A percentile compares a stretch with the other conserved stretches of the same genome.
Conservation (phyloP, 2,888 invertebrate species). For the Erebia epiphron region DNA sequence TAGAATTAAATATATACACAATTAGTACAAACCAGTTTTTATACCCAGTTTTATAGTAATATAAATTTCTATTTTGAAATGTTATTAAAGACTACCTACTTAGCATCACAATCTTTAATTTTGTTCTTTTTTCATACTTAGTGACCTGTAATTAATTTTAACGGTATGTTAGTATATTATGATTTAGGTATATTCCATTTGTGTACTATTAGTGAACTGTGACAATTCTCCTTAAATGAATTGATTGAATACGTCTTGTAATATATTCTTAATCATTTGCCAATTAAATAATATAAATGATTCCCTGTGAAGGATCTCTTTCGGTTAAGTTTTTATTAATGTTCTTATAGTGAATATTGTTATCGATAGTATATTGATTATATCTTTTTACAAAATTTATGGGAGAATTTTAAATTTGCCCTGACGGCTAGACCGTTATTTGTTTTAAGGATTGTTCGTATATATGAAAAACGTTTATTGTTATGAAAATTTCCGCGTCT, state of each 20-base stretch:
- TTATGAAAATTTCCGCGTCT: conserved; percentile 13
- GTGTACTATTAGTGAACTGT: not conserved
- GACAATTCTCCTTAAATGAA: conserved; percentile 13
- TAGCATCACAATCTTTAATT: not conserved
- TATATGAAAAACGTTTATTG: conserved; percentile 24
- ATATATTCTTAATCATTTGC: conserved; percentile 31
- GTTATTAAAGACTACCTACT: not conserved
- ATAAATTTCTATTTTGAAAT: not conserved
- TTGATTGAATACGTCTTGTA: not conserved
- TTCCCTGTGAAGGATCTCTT: conserved; percentile 56
- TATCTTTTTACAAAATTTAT: conserved; percentile 50
- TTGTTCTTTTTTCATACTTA: not conserved
- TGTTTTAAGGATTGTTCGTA: conserved; percentile 48
- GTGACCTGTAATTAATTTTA: not conserved
- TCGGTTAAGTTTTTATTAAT: conserved; percentile 57
- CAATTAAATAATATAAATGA: conserved; percentile 28
- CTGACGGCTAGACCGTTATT: conserved; percentile 46
- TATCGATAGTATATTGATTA: conserved; percentile 47
- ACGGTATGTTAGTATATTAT: not conserved
- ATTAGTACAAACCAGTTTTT: not conserved
- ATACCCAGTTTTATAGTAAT: not conserved
- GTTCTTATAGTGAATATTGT: conserved; percentile 47
- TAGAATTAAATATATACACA: not conserved
- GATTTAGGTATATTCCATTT: not conserved
- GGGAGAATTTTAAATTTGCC: conserved; percentile 65